phyloP scores from a whole-genome alignment of 1,140 invertebrate species.

The Hormaphis cornu region DNA sequence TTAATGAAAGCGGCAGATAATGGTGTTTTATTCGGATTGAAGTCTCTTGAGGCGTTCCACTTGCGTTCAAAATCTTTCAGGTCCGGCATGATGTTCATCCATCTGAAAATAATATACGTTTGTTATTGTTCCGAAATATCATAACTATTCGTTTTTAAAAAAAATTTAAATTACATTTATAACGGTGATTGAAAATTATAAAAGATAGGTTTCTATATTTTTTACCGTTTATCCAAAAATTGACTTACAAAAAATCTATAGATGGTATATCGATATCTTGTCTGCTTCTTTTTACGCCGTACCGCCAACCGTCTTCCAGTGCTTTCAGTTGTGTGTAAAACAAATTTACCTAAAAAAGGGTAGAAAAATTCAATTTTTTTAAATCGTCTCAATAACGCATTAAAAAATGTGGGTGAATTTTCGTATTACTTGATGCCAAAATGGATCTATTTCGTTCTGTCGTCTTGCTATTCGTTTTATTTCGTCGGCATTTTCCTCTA shows the following conservation, averaged over 20 bases:
- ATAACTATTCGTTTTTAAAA: too few species aligned
- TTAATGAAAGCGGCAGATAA: slow-evolving; percentile 50
- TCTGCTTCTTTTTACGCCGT: slow-evolving; percentile 53
- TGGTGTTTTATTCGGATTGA: slow-evolving; percentile 41
- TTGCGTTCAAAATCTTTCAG: slow-evolving; percentile 57
- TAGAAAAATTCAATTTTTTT: background rate
- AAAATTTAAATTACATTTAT: too few species aligned
- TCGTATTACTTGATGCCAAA: slow-evolving; percentile 65
- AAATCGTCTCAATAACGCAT: too few species aligned
- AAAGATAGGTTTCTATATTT: too few species aligned
- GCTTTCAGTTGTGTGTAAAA: slow-evolving; percentile 62
- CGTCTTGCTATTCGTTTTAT: slow-evolving; percentile 51
- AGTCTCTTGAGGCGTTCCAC: slow-evolving; percentile 39
- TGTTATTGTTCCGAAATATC: too few species aligned
- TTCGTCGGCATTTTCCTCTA: slow-evolving; percentile 54
- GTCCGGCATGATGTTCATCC: slow-evolving; percentile 68
- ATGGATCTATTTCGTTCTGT: slow-evolving; percentile 48
- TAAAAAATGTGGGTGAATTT: background rate
- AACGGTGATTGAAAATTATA: too few species aligned
- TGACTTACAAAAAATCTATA: slow-evolving; percentile 52
- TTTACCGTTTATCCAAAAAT: background rate
- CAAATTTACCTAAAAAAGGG: slow-evolving; percentile 49
- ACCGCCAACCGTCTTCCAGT: slow-evolving; percentile 56
- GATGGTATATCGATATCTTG: slow-evolving; percentile 48
- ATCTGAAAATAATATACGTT: slow-evolving; percentile 41